Evolutionary conservation across 1,140 invertebrate genomes (phyloP), one percentile per base, ranked within the genome.

Genomic region (Lutraria rhynchaena): DNA sequence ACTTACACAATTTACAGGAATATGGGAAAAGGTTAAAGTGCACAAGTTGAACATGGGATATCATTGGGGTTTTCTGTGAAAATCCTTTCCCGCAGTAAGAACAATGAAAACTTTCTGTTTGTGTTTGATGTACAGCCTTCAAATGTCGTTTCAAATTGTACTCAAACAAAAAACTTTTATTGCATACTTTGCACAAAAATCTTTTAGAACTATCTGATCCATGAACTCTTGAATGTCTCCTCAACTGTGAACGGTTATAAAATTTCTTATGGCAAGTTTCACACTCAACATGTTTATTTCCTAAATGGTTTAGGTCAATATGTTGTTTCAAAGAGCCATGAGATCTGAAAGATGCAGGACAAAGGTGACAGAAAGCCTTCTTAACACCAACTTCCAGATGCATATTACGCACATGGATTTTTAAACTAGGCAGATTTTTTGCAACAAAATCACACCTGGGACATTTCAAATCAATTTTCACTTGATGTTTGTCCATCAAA

Each of bases 61-160:
- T 82, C 88, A 89, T 86, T 7, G 81, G 78, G 29, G 55, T 61
- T 27, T 89, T 89, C 17, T 85, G 80, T 24, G 46, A 67, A 80
- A 89, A 89, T 1, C 87, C 87, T 76, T 87, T 87, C 17, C 87
- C 88, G 76, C 88, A 89, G 61, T 89, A 89, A 4, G 88, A 88
- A 60, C 88, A 89, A 78, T 89, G 88, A 53, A 81, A 89, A 3
- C 67, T 77, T 70, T 89, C 87, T 15, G 51, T 51, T 53, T 84
- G 80, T 5, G 81, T 76, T 35, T 76, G 57, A 75, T 89, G 88
- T 9, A 89, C 65, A 15, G 81, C 35, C 29, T 58, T 24, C 17
- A 85, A 77, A 57, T 89, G 88, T 41, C 88, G 70, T 33, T 86
- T 77, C 17, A 87, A 76, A 70, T 89, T 89, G 51, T 77, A 83